Conservation (phyloP, 2,797 vertebrate genomes). For the Mycteria americana region DNA sequence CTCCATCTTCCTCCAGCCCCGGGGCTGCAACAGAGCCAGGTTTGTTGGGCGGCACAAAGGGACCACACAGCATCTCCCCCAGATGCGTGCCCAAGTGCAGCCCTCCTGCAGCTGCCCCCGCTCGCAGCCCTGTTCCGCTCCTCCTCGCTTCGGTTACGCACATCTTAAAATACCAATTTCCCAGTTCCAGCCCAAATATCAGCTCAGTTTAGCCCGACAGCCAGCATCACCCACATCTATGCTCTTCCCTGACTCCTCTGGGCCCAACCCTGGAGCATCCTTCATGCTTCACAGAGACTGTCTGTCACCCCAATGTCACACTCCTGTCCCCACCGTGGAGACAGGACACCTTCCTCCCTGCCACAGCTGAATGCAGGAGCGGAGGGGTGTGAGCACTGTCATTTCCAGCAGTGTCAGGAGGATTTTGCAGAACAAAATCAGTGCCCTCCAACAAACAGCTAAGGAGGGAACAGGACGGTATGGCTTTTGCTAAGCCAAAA, state of each 20-base stretch:
- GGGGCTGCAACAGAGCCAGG: background rate
- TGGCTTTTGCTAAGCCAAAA: background rate
- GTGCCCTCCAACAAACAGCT: background rate
- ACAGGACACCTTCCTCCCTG: accelerated
- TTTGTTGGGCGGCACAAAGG: constrained; percentile 43
- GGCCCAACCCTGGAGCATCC: background rate
- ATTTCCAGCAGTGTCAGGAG: background rate
- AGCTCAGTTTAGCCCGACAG: background rate
- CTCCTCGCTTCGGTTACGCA: background rate
- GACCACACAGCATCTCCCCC: background rate
- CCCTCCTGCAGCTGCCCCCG: background rate
- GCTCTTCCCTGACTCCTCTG: background rate
- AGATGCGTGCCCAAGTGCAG: background rate
- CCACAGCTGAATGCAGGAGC: accelerated
- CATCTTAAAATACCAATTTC: background rate
- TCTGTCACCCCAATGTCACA: accelerated
- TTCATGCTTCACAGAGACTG: background rate
- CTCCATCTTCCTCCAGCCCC: background rate
- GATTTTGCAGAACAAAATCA: background rate
- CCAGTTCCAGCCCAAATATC: background rate
- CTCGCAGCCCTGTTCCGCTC: background rate
- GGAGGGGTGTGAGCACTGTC: accelerated
- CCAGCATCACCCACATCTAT: background rate
- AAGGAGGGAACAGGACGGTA: background rate
- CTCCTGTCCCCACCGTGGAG: accelerated